Conservation (phyloP, 2,797 vertebrate genomes). For the Argyrosomus regius region DNA sequence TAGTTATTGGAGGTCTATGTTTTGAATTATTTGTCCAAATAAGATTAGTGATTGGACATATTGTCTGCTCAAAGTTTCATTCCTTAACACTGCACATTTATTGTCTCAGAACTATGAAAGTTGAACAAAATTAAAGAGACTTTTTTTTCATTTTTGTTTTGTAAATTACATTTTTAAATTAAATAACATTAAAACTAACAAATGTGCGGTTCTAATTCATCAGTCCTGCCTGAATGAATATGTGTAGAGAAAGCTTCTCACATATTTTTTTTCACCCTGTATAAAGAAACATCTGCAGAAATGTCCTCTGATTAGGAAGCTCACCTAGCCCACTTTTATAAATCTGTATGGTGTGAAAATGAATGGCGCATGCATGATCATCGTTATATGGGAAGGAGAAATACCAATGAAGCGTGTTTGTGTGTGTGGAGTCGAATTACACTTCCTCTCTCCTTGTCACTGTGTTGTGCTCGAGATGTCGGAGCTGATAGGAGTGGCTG, state of each 20-base stretch:
- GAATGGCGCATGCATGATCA: conserved; percentile 28
- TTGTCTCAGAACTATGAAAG: neutral
- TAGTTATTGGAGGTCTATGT: neutral
- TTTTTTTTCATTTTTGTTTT: neutral
- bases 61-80: neutral
- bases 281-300: neutral
- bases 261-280: neutral
- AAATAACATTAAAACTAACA: neutral
- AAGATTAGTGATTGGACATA: neutral
- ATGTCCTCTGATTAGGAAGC: neutral
- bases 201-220: neutral
- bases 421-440: conserved; percentile 77
- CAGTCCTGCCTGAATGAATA: neutral
- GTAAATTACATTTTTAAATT: neutral
- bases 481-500: conserved; percentile 82
- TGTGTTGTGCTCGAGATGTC: conserved; percentile 82
- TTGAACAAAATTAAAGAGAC: too few relatives aligned
- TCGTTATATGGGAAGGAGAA: conserved; percentile 61
- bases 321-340: neutral
- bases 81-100: neutral
- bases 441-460: conserved; percentile 82
- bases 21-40: neutral
- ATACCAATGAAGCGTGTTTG: conserved; percentile 58
- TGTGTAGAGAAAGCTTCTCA: neutral
- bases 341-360: conserved; percentile 41